phyloP scores from a whole-genome alignment of 2,888 invertebrate species.

The Plebejus anna region DNA sequence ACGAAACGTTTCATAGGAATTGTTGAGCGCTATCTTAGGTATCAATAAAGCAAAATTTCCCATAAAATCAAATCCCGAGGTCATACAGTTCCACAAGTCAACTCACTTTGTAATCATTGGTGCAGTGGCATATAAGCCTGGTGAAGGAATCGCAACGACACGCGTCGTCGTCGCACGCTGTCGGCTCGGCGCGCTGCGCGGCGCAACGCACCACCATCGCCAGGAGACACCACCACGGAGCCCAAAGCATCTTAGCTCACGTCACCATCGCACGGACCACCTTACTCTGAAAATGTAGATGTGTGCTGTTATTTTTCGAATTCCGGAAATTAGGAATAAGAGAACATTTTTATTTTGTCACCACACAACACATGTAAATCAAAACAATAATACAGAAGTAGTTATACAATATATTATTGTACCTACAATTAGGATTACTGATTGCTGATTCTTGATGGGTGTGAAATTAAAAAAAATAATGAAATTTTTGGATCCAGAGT shows the following conservation, averaged over 20 bases:
- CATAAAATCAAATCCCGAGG: neutral
- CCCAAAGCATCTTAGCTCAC: slow-evolving; percentile 60
- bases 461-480: neutral
- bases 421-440: no score
- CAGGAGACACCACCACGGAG: slow-evolving; percentile 59
- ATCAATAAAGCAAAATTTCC: neutral
- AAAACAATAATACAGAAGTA: no score
- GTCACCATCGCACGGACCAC: slow-evolving; percentile 64
- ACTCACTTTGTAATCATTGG: slow-evolving; percentile 63
- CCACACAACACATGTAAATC: no score
- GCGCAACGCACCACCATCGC: slow-evolving; percentile 51
- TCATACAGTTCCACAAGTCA: neutral
- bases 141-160: slow-evolving; percentile 80
- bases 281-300: slow-evolving; percentile 37
- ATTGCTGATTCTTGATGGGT: neutral
- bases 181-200: slow-evolving; percentile 56
- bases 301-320: neutral
- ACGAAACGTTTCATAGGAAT: neutral
- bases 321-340: no score
- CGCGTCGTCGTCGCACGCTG: slow-evolving; percentile 74
- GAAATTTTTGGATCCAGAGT: no score
- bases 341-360: no score
- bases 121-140: slow-evolving; percentile 79
- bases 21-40: neutral
- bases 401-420: no score